Evolutionary conservation across 2,113 vertebrate species (phyloP).

Genomic region (Osmerus mordax): DNA sequence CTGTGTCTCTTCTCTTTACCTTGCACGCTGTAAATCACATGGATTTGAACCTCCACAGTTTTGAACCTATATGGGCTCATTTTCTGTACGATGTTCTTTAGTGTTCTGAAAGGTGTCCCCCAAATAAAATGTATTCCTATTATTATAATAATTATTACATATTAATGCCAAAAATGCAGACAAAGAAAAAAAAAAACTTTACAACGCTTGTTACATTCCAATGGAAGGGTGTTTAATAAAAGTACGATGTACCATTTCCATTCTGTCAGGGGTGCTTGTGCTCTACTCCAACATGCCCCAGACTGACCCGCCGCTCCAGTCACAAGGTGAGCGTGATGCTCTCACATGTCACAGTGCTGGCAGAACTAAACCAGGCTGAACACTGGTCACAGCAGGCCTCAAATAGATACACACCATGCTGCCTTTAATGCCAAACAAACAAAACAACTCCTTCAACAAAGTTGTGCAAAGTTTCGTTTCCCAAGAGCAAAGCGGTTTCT

Average conservation of each 20-base stretch:
- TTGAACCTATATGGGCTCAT: too few relatives aligned
- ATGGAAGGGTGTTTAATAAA: too few relatives aligned
- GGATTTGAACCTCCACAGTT: too few relatives aligned
- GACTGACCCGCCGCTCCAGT: slow-evolving; percentile 25
- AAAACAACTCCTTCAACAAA: background rate
- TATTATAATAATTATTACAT: too few relatives aligned
- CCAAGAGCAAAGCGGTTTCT: background rate
- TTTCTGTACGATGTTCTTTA: too few relatives aligned
- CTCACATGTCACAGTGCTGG: slow-evolving; percentile 8
- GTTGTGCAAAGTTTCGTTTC: slow-evolving; percentile 1
- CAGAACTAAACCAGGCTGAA: slow-evolving; percentile 9
- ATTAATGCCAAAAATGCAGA: too few relatives aligned
- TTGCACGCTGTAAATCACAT: too few relatives aligned
- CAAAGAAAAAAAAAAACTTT: too few relatives aligned
- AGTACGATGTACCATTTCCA: slow-evolving; percentile 15
- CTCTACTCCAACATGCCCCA: background rate
- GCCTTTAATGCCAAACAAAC: background rate
- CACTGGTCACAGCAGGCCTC: slow-evolving; percentile 3
- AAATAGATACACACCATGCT: background rate
- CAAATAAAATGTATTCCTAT: too few relatives aligned
- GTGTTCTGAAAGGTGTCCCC: too few relatives aligned
- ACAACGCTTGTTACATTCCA: too few relatives aligned
- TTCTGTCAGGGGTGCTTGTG: background rate
- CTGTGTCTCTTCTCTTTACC: background rate
- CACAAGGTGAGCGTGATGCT: slow-evolving; percentile 16